Conservation (phyloP, 2,113 vertebrate genomes). For the Ictalurus punctatus region DNA sequence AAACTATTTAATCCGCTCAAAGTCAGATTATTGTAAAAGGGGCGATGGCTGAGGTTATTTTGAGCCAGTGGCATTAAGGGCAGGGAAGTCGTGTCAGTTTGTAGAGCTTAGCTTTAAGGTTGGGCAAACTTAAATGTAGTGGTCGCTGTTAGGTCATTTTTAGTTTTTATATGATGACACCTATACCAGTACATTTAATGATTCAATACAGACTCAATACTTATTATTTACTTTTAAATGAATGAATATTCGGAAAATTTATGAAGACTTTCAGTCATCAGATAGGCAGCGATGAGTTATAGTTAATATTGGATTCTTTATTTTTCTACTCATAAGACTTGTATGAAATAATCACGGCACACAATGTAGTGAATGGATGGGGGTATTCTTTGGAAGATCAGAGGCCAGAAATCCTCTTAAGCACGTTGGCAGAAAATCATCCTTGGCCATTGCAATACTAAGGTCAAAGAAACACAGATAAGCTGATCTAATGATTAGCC, state of each 20-base stretch:
- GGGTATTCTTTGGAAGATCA: conserved; percentile 22
- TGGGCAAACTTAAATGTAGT: neutral
- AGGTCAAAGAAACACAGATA: conserved; percentile 37
- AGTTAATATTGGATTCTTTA: neutral
- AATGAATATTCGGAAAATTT: neutral
- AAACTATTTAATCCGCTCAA: neutral
- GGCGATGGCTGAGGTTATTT: neutral
- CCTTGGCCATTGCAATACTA: conserved; percentile 3
- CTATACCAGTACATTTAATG: neutral
- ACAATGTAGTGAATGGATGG: neutral
- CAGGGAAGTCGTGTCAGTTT: neutral
- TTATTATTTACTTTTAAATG: neutral
- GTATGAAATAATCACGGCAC: neutral
- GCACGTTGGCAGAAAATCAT: conserved; percentile 11
- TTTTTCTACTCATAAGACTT: neutral
- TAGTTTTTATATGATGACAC: neutral
- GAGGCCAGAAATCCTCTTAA: conserved; percentile 52
- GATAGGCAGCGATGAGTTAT: neutral
- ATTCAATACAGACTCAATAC: neutral
- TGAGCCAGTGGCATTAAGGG: neutral
- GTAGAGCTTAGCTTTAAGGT: neutral
- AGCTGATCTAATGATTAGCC: conserved; percentile 35
- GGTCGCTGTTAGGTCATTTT: neutral
- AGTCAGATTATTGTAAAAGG: neutral
- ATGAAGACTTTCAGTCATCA: neutral